Percentiles rank a stretch among this genome's conserved stretches.
These are phyloP conservation scores for Nephila pilipes DNA, from an alignment of 1,140 invertebrate species.

Conservation along the genomic window DNA sequence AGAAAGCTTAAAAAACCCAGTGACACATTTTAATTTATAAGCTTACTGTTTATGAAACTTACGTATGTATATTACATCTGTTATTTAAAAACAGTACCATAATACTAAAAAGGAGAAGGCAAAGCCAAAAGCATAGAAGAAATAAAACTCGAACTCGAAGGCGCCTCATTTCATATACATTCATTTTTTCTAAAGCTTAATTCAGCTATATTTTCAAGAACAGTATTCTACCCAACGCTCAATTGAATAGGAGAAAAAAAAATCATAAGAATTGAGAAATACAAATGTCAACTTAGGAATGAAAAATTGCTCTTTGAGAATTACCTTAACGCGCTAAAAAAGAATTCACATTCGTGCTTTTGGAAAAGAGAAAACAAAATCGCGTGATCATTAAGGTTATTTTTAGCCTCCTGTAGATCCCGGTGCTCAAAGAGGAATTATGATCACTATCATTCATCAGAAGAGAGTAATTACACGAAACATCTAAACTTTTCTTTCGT, in stretches of 20 bases:
- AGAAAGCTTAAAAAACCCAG: too few relatives aligned
- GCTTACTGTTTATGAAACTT: too few relatives aligned
- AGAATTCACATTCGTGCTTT: neutral
- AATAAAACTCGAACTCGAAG: too few relatives aligned
- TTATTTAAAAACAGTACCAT: too few relatives aligned
- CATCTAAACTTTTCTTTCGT: slow-evolving; percentile 7
- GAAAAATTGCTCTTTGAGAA: neutral
- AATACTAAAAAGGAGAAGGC: too few relatives aligned
- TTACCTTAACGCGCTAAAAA: neutral
- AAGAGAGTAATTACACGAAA: slow-evolving; percentile 53
- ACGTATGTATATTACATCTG: too few relatives aligned
- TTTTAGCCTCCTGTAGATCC: neutral
- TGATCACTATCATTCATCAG: neutral
- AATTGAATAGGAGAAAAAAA: neutral
- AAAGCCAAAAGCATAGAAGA: too few relatives aligned
- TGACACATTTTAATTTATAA: too few relatives aligned
- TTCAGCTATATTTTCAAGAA: neutral
- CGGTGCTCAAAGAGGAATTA: neutral
- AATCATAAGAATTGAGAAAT: neutral
- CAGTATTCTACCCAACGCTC: neutral
- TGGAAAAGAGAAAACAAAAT: slow-evolving; percentile 15
- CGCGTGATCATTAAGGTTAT: slow-evolving; percentile 19
- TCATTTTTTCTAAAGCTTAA: neutral
- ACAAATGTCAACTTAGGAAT: neutral
- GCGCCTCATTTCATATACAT: too few relatives aligned